Conservation (phyloP, 2,113 vertebrate species). For the Conger conger region DNA sequence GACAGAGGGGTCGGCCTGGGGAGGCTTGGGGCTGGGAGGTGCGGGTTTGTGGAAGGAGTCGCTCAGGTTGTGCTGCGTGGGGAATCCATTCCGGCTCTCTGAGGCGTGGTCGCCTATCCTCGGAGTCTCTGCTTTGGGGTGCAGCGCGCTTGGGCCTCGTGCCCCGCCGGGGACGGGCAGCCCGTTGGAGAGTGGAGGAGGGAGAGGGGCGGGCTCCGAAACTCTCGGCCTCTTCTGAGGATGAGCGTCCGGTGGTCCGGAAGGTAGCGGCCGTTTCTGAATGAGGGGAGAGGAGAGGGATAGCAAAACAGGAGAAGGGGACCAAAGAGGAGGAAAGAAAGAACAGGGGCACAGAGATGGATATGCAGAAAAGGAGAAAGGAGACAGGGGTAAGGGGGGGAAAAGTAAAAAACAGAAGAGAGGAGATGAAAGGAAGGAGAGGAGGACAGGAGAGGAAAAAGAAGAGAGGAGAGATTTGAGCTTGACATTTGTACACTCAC, state of each 20-base stretch:
- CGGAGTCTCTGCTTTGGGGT: conserved; percentile 58
- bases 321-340: not conserved
- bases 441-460: not conserved
- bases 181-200: conserved; percentile 56
- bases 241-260: conserved; percentile 60
- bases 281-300: not conserved
- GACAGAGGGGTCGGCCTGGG: conserved; percentile 45
- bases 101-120: conserved; percentile 53
- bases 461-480: not conserved
- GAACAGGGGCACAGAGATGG: not conserved
- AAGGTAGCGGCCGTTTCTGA: conserved; percentile 71
- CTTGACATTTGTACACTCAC: not conserved
- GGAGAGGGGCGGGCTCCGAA: conserved; percentile 57
- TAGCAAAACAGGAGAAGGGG: not conserved
- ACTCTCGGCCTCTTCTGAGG: conserved; percentile 71
- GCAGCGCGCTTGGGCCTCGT: conserved; percentile 44
- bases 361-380: not conserved
- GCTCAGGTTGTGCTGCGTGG: conserved; percentile 57
- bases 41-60: conserved; percentile 37
- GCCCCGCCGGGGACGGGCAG: conserved; percentile 46
- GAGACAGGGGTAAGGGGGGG: not conserved
- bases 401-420: not conserved
- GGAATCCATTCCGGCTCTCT: conserved; percentile 57
- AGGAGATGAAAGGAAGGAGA: not conserved
- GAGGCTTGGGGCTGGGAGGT: conserved; percentile 47